A percentile compares a stretch with the other conserved stretches of the same genome.
Conservation (phyloP, 2,113 vertebrate genomes). For the Columba livia region DNA sequence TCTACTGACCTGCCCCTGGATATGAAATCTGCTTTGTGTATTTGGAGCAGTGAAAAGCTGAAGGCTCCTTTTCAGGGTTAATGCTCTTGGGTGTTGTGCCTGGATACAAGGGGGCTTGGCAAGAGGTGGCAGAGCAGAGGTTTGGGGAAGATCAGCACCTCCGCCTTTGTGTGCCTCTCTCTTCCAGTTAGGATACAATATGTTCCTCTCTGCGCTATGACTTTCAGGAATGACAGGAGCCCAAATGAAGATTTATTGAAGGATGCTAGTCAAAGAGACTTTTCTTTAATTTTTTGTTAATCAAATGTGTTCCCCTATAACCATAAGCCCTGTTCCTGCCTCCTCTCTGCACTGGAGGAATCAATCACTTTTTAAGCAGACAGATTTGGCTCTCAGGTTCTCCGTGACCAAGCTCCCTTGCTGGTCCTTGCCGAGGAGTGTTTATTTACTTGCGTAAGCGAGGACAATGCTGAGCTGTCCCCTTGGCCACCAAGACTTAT, state of each 20-base stretch:
- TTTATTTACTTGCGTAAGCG: slow-evolving; percentile 1
- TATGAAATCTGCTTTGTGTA: not conserved
- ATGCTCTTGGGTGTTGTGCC: not conserved
- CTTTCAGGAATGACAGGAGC: not conserved
- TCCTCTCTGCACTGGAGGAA: not conserved
- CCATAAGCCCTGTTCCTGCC: not conserved
- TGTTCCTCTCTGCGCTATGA: not conserved
- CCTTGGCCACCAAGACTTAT: not conserved
- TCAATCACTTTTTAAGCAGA: not conserved
- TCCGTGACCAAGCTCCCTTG: not conserved
- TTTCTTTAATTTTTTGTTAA: not conserved
- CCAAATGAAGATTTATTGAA: not conserved
- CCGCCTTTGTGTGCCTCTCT: not conserved
- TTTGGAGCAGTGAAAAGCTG: not conserved
- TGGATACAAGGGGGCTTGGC: not conserved
- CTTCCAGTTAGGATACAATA: rapidly evolving
- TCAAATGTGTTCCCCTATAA: not conserved
- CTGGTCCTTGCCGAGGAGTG: not conserved
- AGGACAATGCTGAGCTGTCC: slow-evolving; percentile 22
- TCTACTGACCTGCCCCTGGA: rapidly evolving
- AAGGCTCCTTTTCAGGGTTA: not conserved
- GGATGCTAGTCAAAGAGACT: not conserved
- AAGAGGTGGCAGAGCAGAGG: not conserved
- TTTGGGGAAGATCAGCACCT: not conserved
- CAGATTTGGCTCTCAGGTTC: slow-evolving; percentile 35